Evolutionary conservation across 2,888 invertebrate species (phyloP), one percentile per base, ranked within the genome.

Genomic region (Philereme transversata): DNA sequence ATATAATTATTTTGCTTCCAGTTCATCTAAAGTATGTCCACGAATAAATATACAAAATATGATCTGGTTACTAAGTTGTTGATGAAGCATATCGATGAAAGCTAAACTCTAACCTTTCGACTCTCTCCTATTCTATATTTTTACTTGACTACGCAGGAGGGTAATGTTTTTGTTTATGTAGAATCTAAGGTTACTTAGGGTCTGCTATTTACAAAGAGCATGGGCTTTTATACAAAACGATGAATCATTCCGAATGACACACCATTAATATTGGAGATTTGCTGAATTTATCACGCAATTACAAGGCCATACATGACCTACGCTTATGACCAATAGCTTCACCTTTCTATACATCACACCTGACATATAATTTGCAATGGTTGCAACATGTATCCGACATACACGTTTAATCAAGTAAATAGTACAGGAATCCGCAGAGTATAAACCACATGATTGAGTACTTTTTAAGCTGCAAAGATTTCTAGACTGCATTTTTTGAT

Each of bases 341-440:
- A 57, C 65, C 64, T 60, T 52, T 51, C 67, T 47, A 65, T 69
- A 65, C 62, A 67, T 69, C 64, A 64, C 40, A 22, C 48, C 51
- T 57, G 62, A 55, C 69, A 60, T 50, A 51, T 50, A 59, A 62
- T 57, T 65, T 58, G 65, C 59, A 53, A 56, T 58, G 22, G 51
- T 53, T 57, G 57, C 64, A 58, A 63, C 70, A 66, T 11, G 62
- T 36, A 51, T 54, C 60, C 38, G 44, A 50, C 49, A 48, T 64
- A 54, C 60, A 62, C 54, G 46, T 54, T 64, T 62, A 62, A 57
- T 68, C 60, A 65, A 64, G 65, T 52, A 35, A 34, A 51, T 56
- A 36, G 36, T 45, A 7, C 38, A 38, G n/a, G 49, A 34, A 47
- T 7, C 43, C 5, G 43, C 5, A 5, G 10, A 4, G 5, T n/a